Conservation (phyloP, 2,113 vertebrate species). For the Siniperca knerii region DNA sequence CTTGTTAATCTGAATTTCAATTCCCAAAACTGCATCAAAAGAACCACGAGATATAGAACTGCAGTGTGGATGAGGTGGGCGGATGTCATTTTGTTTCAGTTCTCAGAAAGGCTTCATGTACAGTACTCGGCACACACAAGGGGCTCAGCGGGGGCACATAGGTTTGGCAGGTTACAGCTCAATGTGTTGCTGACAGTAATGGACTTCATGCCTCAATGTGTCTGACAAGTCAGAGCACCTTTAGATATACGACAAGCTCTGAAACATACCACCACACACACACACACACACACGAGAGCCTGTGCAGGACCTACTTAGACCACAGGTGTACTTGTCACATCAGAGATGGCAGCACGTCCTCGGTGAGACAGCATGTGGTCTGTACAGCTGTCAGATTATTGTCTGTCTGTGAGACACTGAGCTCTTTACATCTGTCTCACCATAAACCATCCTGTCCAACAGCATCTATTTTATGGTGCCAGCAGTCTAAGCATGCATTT, state of each 20-base stretch:
- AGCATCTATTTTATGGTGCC: slow-evolving; percentile 5
- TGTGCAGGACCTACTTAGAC: slow-evolving; percentile 5
- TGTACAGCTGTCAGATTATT: slow-evolving; percentile 49
- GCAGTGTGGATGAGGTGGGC: background rate
- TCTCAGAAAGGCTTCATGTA: slow-evolving; percentile 10
- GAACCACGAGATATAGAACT: background rate
- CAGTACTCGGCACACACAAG: slow-evolving; percentile 15
- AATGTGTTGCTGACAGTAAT: slow-evolving; percentile 40
- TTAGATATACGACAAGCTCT: background rate
- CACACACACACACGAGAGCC: background rate
- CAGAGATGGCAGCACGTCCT: slow-evolving; percentile 5
- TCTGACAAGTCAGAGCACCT: slow-evolving; percentile 25
- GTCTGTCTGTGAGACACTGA: slow-evolving; percentile 18
- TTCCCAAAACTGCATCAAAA: background rate
- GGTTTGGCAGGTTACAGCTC: slow-evolving; percentile 52
- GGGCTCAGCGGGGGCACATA: slow-evolving; percentile 17
- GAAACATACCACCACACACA: slow-evolving; percentile 10
- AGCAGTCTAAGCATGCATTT: slow-evolving; percentile 13
- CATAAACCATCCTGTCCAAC: slow-evolving; percentile 23
- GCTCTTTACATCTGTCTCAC: slow-evolving; percentile 43
- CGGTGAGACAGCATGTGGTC: slow-evolving; percentile 18
- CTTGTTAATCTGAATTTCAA: slow-evolving; percentile 2
- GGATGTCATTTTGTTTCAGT: slow-evolving; percentile 26
- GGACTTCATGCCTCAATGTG: slow-evolving; percentile 44
- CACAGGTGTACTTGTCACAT: slow-evolving; percentile 51